Conservation (phyloP, 2,797 vertebrate genomes). For the Myotis pilosus region DNA sequence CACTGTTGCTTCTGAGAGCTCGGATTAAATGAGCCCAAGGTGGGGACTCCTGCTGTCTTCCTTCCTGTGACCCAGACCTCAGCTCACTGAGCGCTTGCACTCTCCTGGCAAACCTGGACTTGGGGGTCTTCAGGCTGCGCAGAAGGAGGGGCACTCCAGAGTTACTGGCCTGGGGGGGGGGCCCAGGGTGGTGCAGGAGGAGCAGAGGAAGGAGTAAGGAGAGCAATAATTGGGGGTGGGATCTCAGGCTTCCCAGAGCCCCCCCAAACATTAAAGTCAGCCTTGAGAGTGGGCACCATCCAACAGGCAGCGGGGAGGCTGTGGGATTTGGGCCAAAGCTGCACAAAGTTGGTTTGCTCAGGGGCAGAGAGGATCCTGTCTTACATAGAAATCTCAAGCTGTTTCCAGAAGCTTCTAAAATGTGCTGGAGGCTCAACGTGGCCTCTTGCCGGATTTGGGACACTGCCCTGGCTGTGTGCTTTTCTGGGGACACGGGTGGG, state of each 20-base stretch:
- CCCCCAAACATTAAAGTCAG: background rate
- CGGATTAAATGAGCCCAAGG: conserved; percentile 77
- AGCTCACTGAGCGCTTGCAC: background rate
- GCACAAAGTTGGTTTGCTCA: background rate
- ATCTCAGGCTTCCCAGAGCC: background rate
- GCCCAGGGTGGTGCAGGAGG: fast-evolving
- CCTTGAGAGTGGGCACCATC: too few relatives aligned
- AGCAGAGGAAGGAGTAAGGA: background rate
- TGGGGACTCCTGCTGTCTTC: conserved; percentile 73
- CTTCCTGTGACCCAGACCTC: conserved; percentile 58
- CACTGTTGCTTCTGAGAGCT: conserved; percentile 69
- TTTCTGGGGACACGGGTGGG: too few relatives aligned
- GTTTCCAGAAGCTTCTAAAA: background rate
- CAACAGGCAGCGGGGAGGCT: too few relatives aligned
- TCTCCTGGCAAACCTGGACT: background rate
- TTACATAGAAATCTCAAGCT: background rate
- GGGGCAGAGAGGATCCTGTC: background rate
- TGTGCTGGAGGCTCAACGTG: background rate
- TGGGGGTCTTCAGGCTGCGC: background rate
- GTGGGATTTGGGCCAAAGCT: background rate
- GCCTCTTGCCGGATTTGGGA: background rate
- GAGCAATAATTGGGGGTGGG: background rate
- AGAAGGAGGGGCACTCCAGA: background rate
- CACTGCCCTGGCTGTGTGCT: fast-evolving
- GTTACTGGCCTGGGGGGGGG: background rate